Evolutionary conservation across 2,113 vertebrate genomes (phyloP), one percentile per base, ranked within the genome.

Genomic region (Aspidoscelis tigris): DNA sequence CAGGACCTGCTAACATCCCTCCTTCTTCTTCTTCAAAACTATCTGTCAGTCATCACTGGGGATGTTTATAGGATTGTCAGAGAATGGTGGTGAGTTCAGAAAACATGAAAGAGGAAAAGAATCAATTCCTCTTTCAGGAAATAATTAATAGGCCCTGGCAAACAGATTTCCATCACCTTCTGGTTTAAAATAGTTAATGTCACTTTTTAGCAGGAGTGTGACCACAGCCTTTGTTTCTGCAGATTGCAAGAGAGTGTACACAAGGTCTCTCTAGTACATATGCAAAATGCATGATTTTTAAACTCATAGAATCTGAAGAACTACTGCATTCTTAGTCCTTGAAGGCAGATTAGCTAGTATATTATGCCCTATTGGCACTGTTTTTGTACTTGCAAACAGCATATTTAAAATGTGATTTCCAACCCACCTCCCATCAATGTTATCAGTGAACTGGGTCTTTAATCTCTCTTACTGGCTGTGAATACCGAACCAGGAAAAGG

Each of bases 401-500:
- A 41, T 83, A 58, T 24, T 65, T 33, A 47, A 82, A 65, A 58
- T 41, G 26, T 74, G 18, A 43, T 74, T 66, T 39, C 8, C 7
- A 33, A 33, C 33, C 33, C 33, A 33, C 11, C 58, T 50, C 4
- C 2, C 7, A 47, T 39, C 66, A 39, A 81, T 69, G 26, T 70
- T 44, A 65, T 78, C 33, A 73, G 26, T 10, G 14, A 83, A 84
- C 47, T 68, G 33, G 11, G 61, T 26, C 11, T 83, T 76, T 75
- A 70, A 77, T 77, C 33, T 84, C 47, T 22, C 41, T 33, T 44
- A 66, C n/a, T 68, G 21, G 22, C 22, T 69, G 44, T 68, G 47
- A 68, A 4, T 76, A 83, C 26, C n/a, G 43, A 83, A 83, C 73
- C 74, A 76, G 22, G 73, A 77, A 76, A 84, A 50, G 47, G 44